phyloP scores from a whole-genome alignment of 2,888 invertebrate species.

The Plebejus anna region DNA sequence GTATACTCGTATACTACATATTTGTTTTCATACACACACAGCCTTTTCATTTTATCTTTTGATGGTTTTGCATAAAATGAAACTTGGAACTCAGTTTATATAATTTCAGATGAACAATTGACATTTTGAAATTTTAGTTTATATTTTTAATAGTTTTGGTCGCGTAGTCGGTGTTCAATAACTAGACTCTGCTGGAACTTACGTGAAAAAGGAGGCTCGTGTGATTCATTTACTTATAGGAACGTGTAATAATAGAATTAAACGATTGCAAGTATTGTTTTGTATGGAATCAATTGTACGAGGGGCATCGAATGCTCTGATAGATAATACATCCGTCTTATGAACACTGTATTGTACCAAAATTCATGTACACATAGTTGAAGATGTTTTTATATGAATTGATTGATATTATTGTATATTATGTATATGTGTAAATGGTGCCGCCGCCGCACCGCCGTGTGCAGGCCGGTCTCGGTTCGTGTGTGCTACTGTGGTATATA shows the following conservation, averaged over 20 bases:
- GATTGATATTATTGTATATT: constrained; percentile 62
- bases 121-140: no score
- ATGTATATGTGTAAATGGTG: constrained; percentile 27
- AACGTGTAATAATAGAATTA: constrained; percentile 59
- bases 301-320: constrained; percentile 70
- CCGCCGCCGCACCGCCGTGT: constrained; percentile 36
- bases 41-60: neutral
- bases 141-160: neutral
- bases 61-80: no score
- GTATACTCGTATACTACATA: neutral
- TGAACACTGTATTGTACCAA: constrained; percentile 60
- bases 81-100: no score
- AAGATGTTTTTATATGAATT: constrained; percentile 76
- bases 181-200: neutral
- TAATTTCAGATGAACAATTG: no score
- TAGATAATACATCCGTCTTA: constrained; percentile 78
- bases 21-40: constrained; percentile 9
- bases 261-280: constrained; percentile 77
- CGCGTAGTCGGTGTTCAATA: neutral
- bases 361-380: constrained; percentile 66
- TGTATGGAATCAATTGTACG: constrained; percentile 73
- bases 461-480: constrained; percentile 52
- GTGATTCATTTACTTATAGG: constrained; percentile 31
- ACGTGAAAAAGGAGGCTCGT: neutral
- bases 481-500: constrained; percentile 47